A percentile compares a stretch with the other conserved stretches of the same genome.
phyloP scores from a whole-genome alignment of 2,113 vertebrate species.

The Paradoxurus hermaphroditus region DNA sequence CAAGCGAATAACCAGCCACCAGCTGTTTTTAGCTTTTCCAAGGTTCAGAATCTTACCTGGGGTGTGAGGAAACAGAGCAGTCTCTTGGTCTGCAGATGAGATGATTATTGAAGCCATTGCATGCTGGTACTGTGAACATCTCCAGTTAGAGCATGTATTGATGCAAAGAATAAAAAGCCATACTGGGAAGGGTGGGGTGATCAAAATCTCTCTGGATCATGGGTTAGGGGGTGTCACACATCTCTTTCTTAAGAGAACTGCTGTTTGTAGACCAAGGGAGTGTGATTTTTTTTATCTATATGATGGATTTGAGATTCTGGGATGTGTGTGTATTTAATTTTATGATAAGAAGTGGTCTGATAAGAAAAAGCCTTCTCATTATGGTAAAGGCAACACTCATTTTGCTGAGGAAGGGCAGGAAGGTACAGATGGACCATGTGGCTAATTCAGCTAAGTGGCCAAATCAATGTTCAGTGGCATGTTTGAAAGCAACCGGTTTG shows the following conservation, averaged over 20 bases:
- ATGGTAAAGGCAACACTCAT: conserved; percentile 65
- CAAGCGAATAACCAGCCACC: not conserved
- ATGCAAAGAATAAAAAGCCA: conserved; percentile 22
- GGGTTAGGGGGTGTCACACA: not conserved
- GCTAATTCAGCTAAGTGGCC: conserved; percentile 81
- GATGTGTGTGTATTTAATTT: conserved; percentile 62
- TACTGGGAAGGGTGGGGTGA: not conserved
- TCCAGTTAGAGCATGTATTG: conserved; percentile 60
- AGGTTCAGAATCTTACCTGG: conserved; percentile 38
- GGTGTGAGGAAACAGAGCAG: not conserved
- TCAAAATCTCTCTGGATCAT: not conserved
- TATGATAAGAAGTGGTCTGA: conserved; percentile 64
- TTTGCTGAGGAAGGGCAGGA: conserved; percentile 67
- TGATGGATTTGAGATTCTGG: not conserved
- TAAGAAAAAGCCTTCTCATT: conserved; percentile 75
- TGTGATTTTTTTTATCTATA: not conserved
- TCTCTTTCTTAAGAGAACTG: not conserved
- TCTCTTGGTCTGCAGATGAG: conserved; percentile 26
- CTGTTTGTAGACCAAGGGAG: not conserved
- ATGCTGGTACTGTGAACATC: not conserved
- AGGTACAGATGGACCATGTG: conserved; percentile 64
- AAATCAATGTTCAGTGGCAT: conserved; percentile 71
- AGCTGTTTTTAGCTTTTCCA: not conserved
- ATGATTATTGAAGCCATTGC: conserved; percentile 37
- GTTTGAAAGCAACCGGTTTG: conserved; percentile 66